Conservation (phyloP, 1,140 invertebrate genomes). For the Caenorhabditis remanei region DNA sequence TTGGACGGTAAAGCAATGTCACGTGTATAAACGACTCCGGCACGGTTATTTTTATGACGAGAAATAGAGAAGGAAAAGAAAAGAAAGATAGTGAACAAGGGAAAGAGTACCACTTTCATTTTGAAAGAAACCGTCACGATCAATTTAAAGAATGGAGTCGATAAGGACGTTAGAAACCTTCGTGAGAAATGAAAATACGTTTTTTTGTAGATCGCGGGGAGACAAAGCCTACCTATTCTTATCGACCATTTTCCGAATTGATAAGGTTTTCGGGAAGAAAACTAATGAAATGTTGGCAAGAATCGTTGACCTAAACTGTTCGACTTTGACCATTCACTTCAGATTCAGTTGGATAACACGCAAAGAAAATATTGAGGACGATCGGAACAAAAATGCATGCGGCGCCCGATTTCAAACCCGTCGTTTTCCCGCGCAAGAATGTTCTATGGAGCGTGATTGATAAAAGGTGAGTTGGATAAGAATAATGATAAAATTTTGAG, state of each 20-base stretch:
- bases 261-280: not conserved
- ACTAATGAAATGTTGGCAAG: conserved; percentile 7
- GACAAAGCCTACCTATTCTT: not conserved
- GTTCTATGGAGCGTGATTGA: not conserved
- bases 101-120: not conserved
- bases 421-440: not conserved
- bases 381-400: not conserved
- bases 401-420: not conserved
- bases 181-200: not conserved
- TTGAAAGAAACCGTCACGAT: not conserved
- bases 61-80: not conserved
- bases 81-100: not conserved
- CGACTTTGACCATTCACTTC: not conserved
- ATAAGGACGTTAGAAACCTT: not conserved
- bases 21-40: not conserved
- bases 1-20: not conserved
- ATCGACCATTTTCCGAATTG: not conserved
- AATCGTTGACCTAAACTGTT: conserved; percentile 5
- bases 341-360: not conserved
- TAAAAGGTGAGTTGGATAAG: not conserved
- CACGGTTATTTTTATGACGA: not conserved
- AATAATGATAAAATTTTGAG: no score
- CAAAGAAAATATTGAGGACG: not conserved
- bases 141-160: not conserved
- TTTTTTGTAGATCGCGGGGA: not conserved